Conservation (phyloP, 2,797 vertebrate genomes). For the Scolopax bukidnonensis region DNA sequence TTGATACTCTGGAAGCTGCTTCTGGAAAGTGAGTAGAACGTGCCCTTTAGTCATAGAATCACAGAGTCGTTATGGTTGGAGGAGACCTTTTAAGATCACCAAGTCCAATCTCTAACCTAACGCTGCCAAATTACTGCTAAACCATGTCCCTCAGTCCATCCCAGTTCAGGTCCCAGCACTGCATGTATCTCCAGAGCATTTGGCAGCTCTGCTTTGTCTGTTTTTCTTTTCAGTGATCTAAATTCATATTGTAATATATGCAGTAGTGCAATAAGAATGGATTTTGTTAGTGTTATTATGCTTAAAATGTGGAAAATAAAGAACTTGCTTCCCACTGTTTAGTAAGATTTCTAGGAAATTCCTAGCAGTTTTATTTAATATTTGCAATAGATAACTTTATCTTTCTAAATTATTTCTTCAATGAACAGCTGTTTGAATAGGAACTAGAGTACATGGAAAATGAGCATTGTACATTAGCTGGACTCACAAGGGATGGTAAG, state of each 20-base stretch:
- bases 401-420: slow-evolving; percentile 46
- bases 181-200: background rate
- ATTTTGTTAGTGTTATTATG: slow-evolving; percentile 33
- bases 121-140: background rate
- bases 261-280: background rate
- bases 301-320: slow-evolving; percentile 52
- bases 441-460: background rate
- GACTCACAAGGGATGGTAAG: background rate
- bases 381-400: slow-evolving; percentile 57
- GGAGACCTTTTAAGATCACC: background rate
- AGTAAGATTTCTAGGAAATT: slow-evolving; percentile 50
- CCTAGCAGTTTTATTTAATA: slow-evolving; percentile 59
- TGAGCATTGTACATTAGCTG: background rate
- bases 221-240: slow-evolving; percentile 8
- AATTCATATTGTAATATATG: slow-evolving; percentile 30
- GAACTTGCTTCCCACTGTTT: slow-evolving; percentile 46
- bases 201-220: background rate
- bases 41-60: background rate
- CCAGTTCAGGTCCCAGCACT: background rate
- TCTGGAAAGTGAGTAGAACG: background rate
- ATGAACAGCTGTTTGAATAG: slow-evolving; percentile 49
- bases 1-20: slow-evolving; percentile 21
- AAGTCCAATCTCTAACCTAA: background rate
- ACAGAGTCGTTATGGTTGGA: background rate
- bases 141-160: background rate